Evolutionary conservation across 2,888 invertebrate species (phyloP).

Genomic region (Thumatha senex): DNA sequence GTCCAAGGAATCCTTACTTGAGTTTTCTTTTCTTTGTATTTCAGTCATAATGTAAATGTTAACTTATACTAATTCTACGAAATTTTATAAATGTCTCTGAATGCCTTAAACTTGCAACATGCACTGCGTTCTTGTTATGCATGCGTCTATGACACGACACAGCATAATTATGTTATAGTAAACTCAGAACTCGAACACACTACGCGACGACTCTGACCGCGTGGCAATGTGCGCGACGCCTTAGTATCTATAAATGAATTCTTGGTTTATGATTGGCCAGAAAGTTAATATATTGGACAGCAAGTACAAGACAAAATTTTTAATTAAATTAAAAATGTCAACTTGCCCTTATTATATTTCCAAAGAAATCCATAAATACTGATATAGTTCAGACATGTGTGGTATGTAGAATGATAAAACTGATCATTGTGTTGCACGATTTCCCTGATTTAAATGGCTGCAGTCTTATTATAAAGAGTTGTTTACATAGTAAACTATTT

Average conservation of each 20-base stretch:
- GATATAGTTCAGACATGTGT: constrained; percentile 19
- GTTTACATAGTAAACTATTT: constrained; percentile 57
- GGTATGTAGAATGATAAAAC: constrained; percentile 48
- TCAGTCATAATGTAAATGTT: too few relatives aligned
- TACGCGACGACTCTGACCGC: too few relatives aligned
- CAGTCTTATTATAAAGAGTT: constrained; percentile 22
- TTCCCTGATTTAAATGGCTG: constrained; percentile 44
- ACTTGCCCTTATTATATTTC: constrained; percentile 40
- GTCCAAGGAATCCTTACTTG: too few relatives aligned
- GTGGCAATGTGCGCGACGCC: too few relatives aligned
- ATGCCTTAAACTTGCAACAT: too few relatives aligned
- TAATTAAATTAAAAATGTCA: constrained; percentile 32
- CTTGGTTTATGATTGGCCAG: constrained; percentile 10
- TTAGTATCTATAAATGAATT: constrained; percentile 14
- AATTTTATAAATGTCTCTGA: too few relatives aligned
- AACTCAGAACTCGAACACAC: too few relatives aligned
- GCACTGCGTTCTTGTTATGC: too few relatives aligned
- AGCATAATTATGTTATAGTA: too few relatives aligned
- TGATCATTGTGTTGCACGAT: constrained; percentile 28
- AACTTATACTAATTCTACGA: too few relatives aligned
- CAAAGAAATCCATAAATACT: constrained; percentile 32
- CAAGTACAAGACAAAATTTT: constrained; percentile 39
- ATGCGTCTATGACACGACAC: too few relatives aligned
- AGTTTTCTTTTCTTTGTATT: too few relatives aligned
- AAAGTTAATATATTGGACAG: constrained; percentile 22